Evolutionary conservation across 2,888 invertebrate species (phyloP).

Genomic region (Dione vanillae): DNA sequence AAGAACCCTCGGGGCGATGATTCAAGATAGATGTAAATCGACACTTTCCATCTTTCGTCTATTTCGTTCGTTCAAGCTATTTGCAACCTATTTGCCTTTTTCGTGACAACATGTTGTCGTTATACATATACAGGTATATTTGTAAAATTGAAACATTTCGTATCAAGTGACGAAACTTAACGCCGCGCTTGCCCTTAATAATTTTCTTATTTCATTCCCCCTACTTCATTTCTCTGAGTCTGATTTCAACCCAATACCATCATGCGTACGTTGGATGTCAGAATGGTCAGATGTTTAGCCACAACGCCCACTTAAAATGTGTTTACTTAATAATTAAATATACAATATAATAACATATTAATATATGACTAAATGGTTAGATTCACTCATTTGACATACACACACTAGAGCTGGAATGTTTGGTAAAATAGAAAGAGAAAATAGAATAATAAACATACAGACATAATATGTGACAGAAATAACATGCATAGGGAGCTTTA

Average conservation of each 20-base stretch:
- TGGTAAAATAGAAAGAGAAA: background rate
- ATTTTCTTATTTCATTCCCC: no score
- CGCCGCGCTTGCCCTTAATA: no score
- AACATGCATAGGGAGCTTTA: slow-evolving; percentile 10
- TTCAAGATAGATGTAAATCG: slow-evolving; percentile 62
- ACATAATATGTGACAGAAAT: background rate
- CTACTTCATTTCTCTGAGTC: no score
- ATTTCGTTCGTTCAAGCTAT: slow-evolving; percentile 46
- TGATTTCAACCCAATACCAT: no score
- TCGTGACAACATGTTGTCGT: slow-evolving; percentile 19
- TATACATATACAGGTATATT: background rate
- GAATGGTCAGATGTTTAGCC: no score
- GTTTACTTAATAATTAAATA: no score
- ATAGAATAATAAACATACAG: slow-evolving; percentile 2
- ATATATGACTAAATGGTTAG: no score
- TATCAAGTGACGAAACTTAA: no score
- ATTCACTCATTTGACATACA: no score
- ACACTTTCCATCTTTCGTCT: slow-evolving; percentile 40
- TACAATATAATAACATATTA: no score
- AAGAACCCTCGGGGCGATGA: slow-evolving; percentile 55
- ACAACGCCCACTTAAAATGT: no score
- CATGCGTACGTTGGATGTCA: no score
- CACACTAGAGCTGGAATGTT: background rate
- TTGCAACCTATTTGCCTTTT: slow-evolving; percentile 45
- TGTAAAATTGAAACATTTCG: background rate